Evolutionary conservation across 2,797 vertebrate species (phyloP), one percentile per base, ranked within the genome.

Genomic region (Danio tinwini): DNA sequence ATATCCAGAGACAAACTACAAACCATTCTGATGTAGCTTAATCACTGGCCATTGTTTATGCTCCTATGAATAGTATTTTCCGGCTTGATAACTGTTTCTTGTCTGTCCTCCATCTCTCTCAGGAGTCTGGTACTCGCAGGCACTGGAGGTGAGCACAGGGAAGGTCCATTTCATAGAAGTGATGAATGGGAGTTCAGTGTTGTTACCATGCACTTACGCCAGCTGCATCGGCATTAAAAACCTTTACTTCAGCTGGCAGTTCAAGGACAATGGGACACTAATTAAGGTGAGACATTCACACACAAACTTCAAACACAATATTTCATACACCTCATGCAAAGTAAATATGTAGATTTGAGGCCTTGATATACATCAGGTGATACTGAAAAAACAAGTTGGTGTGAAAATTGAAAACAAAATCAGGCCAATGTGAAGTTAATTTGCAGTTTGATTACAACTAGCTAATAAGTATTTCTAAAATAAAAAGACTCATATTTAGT

Each of bases 171-270:
- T 86, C 0, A 81, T 98, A 42, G 93, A 91, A 49, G 96, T 95
- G 0, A 92, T 96, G 90, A 99, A 99, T 1, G 96, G 96, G 85
- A 95, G 96, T 3, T 90, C 96, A 0, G 93, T 98, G 37, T 91
- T 97, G 65, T 90, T 99, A 84, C 96, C 96, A 65, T 99, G 97
- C 82, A 86, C 53, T 59, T 99, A 98, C 86, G 78, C 80, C 86
- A 96, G 95, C 90, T 99, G 98, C 86, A 96, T 96, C 1, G 97
- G 97, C 86, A 97, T 98, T 53, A 89, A 92, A 85, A 91, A 96
- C 84, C 93, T 98, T 5, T 89, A 89, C 83, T 99, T 99, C 92
- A 93, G 84, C 58, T 99, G 98, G 98, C 90, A 93, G 11, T 97
- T 93, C 89, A 96, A 96, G 64, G 85, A 89, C 17, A 96, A 94